Conservation (phyloP, 2,888 invertebrate species). For the Callyntrura guangdongensis region DNA sequence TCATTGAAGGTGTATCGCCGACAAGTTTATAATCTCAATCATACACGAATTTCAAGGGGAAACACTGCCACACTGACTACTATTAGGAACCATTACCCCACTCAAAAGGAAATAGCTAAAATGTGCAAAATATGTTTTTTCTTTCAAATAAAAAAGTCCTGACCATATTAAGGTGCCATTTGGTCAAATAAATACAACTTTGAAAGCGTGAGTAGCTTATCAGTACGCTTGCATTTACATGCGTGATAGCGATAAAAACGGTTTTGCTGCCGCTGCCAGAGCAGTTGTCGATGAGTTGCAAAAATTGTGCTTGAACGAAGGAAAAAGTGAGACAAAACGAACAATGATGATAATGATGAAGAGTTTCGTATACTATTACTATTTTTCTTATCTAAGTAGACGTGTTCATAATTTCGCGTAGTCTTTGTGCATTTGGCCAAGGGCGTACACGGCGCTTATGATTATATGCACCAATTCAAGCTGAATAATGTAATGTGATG, state of each 20-base stretch:
- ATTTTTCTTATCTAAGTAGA: slow-evolving; percentile 70
- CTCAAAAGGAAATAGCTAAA: slow-evolving; percentile 1
- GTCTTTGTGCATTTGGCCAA: slow-evolving; percentile 73
- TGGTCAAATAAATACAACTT: slow-evolving; percentile 34
- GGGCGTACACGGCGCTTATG: slow-evolving; percentile 68
- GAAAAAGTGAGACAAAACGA: slow-evolving; percentile 62
- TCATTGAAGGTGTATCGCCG: background rate
- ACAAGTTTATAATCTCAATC: background rate
- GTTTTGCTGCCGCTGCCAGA: background rate
- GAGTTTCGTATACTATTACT: slow-evolving; percentile 51
- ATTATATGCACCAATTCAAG: slow-evolving; percentile 76
- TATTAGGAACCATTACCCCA: slow-evolving; percentile 17
- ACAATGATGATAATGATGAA: slow-evolving; percentile 11
- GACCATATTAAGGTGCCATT: slow-evolving; percentile 25
- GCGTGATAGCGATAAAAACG: background rate
- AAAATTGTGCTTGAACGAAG: slow-evolving; percentile 50
- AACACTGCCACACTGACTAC: background rate
- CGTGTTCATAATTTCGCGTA: slow-evolving; percentile 75
- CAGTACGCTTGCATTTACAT: too few relatives aligned
- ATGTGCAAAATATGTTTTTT: slow-evolving; percentile 41
- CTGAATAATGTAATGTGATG: slow-evolving; percentile 57
- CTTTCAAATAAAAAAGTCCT: slow-evolving; percentile 25
- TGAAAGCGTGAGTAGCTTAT: slow-evolving; percentile 70
- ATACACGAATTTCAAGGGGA: slow-evolving; percentile 16
- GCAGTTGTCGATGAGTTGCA: slow-evolving; percentile 68